Base-by-base conservation (phyloP, 2,113 vertebrate species). In the Corythornis vintsioides region DNA sequence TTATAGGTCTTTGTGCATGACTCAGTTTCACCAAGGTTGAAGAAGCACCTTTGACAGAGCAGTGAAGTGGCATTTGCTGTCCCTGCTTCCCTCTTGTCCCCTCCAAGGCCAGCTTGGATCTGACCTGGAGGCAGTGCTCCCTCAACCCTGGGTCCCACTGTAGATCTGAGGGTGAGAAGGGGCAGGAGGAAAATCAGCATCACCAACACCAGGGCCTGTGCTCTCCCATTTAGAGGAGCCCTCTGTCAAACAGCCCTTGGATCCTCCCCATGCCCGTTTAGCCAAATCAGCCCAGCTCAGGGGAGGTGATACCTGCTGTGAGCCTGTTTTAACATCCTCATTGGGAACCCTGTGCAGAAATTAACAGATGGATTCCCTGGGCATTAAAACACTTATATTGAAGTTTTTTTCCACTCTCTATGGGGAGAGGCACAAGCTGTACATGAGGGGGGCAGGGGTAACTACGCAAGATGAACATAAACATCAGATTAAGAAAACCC, bases 181-280 rank as follows among this genome's bases (percentile, higher is more conserved):
- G 15, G 17, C 20, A 48, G 55, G 7, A 69, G 25, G 28, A 63
- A 79, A 4, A 53, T 31, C 75, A 86, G n/a, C 20, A 40, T 21
- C 0, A 0, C 28, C 40, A 38, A 38, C 38, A n/a, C 5, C 4
- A 22, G 11, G 9, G 10, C 12, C 59, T 47, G 22, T 35, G 18
- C 42, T 78, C 1, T 85, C 18, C 47, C 28, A 4, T 3, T 3
- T 4, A 69, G 29, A 6, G 22, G 9, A 76, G n/a, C 20, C 59
- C 19, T 22, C 1, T 24, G 26, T 28, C 43, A 61, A 89, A 33
- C 3, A 56, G 5, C 11, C 42, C 40, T 75, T 70, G 29, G 31
- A 33, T 57, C 15, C 4, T 88, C 22, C 53, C 28, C 0, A 0
- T 3, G 3, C 11, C n/a, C 2, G 0, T 0, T 0, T n/a, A 61